Conservation (phyloP, 1,140 invertebrate genomes). For the Triops longicaudatus region DNA sequence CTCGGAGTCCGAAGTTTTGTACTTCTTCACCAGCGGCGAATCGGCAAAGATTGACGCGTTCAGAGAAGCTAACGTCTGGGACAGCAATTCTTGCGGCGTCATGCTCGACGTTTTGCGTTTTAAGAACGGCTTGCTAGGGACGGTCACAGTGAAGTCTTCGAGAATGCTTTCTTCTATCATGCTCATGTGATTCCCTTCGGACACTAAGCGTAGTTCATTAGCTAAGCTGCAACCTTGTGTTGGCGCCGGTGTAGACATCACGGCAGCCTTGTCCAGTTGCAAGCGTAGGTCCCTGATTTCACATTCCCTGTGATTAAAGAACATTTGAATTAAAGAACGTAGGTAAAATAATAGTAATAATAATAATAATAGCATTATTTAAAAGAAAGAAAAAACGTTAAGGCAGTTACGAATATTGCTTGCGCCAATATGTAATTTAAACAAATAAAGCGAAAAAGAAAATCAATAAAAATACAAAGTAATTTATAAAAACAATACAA, state of each 20-base stretch:
- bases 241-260: background rate
- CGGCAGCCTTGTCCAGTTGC: background rate
- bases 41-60: background rate
- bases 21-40: background rate
- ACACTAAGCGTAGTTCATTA: background rate
- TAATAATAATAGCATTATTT: background rate
- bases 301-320: background rate
- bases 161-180: background rate
- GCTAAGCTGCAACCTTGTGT: background rate
- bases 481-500: too few species aligned
- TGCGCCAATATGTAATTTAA: too few species aligned
- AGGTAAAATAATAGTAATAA: background rate
- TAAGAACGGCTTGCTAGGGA: background rate
- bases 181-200: background rate
- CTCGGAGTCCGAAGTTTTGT: background rate
- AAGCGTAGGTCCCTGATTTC: background rate
- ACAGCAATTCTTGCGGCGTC: background rate
- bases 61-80: background rate
- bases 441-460: too few species aligned
- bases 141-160: background rate
- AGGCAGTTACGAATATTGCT: too few species aligned
- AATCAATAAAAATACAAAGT: too few species aligned
- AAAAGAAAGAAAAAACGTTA: too few species aligned
- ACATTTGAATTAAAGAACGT: background rate
- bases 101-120: background rate